Conservation (phyloP, 2,888 invertebrate species). For the Myathropa florea region DNA sequence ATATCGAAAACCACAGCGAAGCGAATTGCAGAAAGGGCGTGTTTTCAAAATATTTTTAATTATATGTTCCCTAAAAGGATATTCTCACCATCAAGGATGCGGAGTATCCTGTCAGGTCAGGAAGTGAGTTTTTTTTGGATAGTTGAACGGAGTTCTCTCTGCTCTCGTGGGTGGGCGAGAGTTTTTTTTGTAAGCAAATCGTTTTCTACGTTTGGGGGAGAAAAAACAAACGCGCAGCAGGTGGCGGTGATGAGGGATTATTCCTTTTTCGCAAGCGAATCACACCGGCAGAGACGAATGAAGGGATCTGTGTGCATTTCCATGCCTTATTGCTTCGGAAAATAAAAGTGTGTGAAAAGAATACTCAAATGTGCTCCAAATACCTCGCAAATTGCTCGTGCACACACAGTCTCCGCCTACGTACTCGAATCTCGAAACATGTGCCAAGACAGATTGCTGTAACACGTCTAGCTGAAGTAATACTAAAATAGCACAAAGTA, state of each 20-base stretch:
- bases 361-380: constrained; percentile 46
- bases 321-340: background rate
- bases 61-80: constrained; percentile 15
- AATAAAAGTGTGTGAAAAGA: background rate
- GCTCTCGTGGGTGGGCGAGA: constrained; percentile 45
- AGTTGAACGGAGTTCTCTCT: background rate
- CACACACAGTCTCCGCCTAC: constrained; percentile 9
- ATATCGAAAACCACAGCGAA: constrained; percentile 5
- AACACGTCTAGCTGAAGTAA: constrained; percentile 34
- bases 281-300: background rate
- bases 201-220: background rate
- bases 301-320: background rate
- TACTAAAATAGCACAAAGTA: constrained; percentile 28
- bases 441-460: constrained; percentile 7
- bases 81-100: constrained; percentile 16
- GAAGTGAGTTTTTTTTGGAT: constrained; percentile 30
- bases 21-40: constrained; percentile 27
- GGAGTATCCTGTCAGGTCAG: too few species aligned
- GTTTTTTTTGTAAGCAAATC: background rate
- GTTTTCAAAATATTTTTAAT: constrained; percentile 52
- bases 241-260: background rate
- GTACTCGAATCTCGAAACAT: constrained; percentile 12
- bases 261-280: background rate
- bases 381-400: constrained; percentile 40
- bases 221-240: background rate